These are phyloP conservation scores for Sinocyclocheilus maitianheensis DNA, from an alignment of 2,113 vertebrate species.

Conservation along the genomic window DNA sequence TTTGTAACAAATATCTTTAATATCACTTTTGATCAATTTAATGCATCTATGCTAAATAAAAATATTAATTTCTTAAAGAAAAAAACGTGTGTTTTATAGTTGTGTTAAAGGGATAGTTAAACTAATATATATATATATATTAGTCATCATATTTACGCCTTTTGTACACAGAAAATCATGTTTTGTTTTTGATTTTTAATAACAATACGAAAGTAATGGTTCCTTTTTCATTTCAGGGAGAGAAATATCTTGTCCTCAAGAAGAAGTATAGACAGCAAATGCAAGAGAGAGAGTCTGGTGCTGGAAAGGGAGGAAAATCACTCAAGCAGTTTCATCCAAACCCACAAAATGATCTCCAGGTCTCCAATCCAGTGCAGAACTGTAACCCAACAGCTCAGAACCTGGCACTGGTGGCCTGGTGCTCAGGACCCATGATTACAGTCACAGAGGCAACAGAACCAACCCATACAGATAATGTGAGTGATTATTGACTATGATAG, in stretches of 20 bases:
- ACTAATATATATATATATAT: too few relatives aligned
- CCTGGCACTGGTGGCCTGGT: constrained; percentile 46
- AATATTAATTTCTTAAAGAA: too few relatives aligned
- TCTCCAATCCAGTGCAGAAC: not conserved
- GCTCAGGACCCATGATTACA: constrained; percentile 50
- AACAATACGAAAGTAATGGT: not conserved
- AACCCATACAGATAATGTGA: constrained; percentile 63
- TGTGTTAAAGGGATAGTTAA: too few relatives aligned
- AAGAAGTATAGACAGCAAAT: constrained; percentile 77
- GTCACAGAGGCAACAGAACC: constrained; percentile 50
- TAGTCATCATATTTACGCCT: too few relatives aligned
- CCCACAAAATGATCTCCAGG: constrained; percentile 21
- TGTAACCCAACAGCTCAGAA: not conserved
- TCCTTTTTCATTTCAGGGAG: constrained; percentile 65
- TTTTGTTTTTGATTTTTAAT: not conserved
- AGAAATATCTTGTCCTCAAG: constrained; percentile 78
- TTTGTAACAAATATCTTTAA: too few relatives aligned
- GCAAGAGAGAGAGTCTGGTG: constrained; percentile 59
- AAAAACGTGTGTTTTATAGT: too few relatives aligned
- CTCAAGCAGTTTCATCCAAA: not conserved
- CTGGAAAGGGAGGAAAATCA: constrained; percentile 34
- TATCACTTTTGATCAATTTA: too few relatives aligned
- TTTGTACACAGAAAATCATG: too few relatives aligned
- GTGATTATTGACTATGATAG: not conserved
- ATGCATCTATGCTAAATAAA: too few relatives aligned